Evolutionary conservation across 2,797 vertebrate species (phyloP), one percentile per base, ranked within the genome.

Genomic region (Bucorvus abyssinicus): DNA sequence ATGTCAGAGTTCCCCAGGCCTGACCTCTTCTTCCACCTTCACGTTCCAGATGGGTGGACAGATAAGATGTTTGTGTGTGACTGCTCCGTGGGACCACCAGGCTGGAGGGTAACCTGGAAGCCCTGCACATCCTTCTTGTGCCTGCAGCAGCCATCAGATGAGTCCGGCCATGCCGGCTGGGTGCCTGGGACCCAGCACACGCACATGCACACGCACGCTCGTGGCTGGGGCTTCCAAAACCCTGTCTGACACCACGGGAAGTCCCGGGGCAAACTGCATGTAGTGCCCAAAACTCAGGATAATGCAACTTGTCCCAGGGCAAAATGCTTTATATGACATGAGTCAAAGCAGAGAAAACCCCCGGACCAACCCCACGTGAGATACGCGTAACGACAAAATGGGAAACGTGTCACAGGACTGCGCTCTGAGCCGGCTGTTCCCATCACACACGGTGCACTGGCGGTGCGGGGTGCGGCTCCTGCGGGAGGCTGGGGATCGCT

Each of bases 401-500:
- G 86, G 93, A 94, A 93, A 68, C 2, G 1, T 61, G 82, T 83
- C 88, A 85, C 49, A 63, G 52, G 92, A 64, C 73, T 47, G 60
- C 11, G 68, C 20, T 57, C 47, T 87, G 79, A 85, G 68, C 56
- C 70, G 82, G 76, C 84, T 55, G 34, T 27, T 79, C 63, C 50
- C 85, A 68, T 67, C 22, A 67, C 60, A 80, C 13, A 7, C 0
- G 8, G 18, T 3, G 11, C 50, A 13, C 14, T 17, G 68, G 67
- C 59, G 56, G 34, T 50, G n/a, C 30, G 14, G 56, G 75, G 23
- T 36, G 27, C 7, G 36, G 53, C 16, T 71, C 32, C 47, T 45
- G 69, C 26, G 12, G 80, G 79, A 85, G 21, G 42, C 1, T 71
- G 67, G 32, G 67, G 32, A n/a, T 34, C 0, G 1, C 52, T 68